These are phyloP conservation scores for Rhagium mordax DNA, from an alignment of 2,888 invertebrate genomes.

Conservation along the genomic window DNA sequence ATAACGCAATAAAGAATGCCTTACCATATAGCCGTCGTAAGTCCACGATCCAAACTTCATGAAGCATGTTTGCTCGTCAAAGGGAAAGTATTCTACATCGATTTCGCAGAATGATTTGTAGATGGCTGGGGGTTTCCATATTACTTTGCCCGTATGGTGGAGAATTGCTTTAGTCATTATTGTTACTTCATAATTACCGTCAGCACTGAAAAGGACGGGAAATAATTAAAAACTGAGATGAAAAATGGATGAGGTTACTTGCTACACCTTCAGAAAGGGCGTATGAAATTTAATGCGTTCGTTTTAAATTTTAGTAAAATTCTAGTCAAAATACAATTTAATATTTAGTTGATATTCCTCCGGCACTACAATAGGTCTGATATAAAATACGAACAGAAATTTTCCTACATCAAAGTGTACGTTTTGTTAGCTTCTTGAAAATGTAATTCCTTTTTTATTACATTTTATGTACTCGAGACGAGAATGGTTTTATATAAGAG, in stretches of 20 bases:
- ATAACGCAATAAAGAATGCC: slow-evolving; percentile 50
- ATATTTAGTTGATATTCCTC: too few species aligned
- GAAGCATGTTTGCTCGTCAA: slow-evolving; percentile 95
- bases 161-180: slow-evolving; percentile 98
- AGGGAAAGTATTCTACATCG: slow-evolving; percentile 95
- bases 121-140: slow-evolving; percentile 99
- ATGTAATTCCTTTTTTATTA: too few species aligned
- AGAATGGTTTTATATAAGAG: too few species aligned
- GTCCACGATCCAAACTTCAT: slow-evolving; percentile 98
- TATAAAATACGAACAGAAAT: too few species aligned
- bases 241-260: not conserved
- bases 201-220: slow-evolving; percentile 79
- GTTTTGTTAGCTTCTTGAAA: too few species aligned
- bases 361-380: too few species aligned
- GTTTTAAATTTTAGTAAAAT: too few species aligned
- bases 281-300: not conserved
- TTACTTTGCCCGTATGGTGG: slow-evolving; percentile 92
- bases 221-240: slow-evolving; percentile 7
- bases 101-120: slow-evolving; percentile 98
- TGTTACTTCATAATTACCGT: slow-evolving; percentile 98
- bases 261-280: not conserved
- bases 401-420: too few species aligned
- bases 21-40: slow-evolving; percentile 94
- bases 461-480: too few species aligned
- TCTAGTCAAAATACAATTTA: too few species aligned